Evolutionary conservation across 2,797 vertebrate genomes (phyloP).

Genomic region (Rhinella marina): DNA sequence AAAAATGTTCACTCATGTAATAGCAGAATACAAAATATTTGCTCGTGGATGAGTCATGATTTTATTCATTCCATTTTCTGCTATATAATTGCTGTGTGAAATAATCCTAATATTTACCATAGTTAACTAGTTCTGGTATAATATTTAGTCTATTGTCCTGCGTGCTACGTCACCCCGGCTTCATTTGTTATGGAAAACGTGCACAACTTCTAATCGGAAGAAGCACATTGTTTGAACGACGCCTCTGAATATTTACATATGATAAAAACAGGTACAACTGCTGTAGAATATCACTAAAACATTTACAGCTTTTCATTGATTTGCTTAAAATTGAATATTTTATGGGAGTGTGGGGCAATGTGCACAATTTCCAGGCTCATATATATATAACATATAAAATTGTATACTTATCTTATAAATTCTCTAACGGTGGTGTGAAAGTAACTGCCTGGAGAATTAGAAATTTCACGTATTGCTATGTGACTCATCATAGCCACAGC

Average conservation of each 20-base stretch:
- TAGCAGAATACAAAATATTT: neutral
- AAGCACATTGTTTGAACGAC: conserved; percentile 38
- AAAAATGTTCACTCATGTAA: neutral
- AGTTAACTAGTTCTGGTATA: conserved; percentile 12
- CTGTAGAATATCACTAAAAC: neutral
- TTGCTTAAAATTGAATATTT: neutral
- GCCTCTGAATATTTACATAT: conserved; percentile 19
- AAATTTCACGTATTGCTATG: no score
- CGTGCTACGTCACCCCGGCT: conserved; percentile 5
- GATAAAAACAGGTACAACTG: conserved; percentile 10
- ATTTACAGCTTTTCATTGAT: neutral
- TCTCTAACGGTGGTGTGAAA: no score
- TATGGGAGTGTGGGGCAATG: neutral
- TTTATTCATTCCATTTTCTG: neutral
- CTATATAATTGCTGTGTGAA: conserved; percentile 14
- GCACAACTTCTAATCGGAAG: conserved; percentile 33
- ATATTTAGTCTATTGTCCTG: conserved; percentile 47
- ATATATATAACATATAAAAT: no score
- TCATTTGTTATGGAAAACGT: conserved; percentile 49
- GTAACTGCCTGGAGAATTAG: no score
- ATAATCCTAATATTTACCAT: conserved; percentile 53
- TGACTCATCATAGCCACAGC: no score
- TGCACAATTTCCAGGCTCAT: neutral
- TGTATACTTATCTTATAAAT: no score
- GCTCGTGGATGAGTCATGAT: neutral